A percentile compares a stretch with the other conserved stretches of the same genome.
These are phyloP conservation scores for Noctua comes DNA, from an alignment of 2,888 invertebrate species.

Conservation along the genomic window DNA sequence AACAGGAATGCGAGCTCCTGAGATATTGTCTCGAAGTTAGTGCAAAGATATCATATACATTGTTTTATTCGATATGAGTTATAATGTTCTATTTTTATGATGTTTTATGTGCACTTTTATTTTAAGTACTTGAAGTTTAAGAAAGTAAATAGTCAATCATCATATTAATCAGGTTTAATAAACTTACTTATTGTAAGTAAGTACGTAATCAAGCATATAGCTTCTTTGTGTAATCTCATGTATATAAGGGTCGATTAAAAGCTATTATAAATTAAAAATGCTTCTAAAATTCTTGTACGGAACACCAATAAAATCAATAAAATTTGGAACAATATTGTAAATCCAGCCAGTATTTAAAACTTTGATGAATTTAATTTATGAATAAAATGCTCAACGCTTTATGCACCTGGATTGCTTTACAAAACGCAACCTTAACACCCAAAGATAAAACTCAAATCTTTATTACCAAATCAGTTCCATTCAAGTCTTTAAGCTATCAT, in stretches of 20 bases:
- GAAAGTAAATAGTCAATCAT: neutral
- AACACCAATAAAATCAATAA: constrained; percentile 26
- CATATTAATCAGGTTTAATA: neutral
- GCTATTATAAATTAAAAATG: neutral
- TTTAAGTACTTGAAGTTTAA: constrained; percentile 1
- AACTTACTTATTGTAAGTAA: neutral
- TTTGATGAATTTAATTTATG: constrained; percentile 52
- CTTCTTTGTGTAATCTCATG: neutral
- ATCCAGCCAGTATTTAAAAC: constrained; percentile 48
- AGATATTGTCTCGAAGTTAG: constrained; percentile 68
- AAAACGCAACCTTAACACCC: constrained; percentile 15
- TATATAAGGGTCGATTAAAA: neutral
- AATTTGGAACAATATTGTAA: constrained; percentile 24
- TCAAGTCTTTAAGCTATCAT: constrained; percentile 47
- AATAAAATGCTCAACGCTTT: constrained; percentile 32
- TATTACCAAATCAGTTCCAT: constrained; percentile 15
- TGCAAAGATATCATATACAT: constrained; percentile 63
- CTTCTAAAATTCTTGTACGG: constrained; percentile 12
- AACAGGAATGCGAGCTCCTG: constrained; percentile 76
- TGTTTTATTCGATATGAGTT: constrained; percentile 58
- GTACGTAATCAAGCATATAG: neutral
- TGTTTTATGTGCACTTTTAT: constrained; percentile 9
- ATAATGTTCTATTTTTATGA: constrained; percentile 51
- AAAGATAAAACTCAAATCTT: constrained; percentile 13
- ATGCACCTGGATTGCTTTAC: neutral